Conservation (phyloP, 2,888 invertebrate genomes). For the Dusona sp. region DNA sequence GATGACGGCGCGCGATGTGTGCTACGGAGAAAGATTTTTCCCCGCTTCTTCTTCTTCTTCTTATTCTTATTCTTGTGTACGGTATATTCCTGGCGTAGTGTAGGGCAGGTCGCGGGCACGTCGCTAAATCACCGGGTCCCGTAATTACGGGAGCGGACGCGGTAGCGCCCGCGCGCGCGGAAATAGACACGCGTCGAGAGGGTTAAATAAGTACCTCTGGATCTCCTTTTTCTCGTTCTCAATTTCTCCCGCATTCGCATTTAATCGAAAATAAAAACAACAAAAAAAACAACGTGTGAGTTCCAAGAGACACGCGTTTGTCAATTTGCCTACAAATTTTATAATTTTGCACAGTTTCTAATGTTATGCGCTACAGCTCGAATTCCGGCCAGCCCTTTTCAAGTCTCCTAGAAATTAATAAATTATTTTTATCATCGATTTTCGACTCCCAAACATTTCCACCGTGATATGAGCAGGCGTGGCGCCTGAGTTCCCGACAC, state of each 20-base stretch:
- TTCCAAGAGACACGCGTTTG: background rate
- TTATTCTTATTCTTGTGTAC: constrained; percentile 3
- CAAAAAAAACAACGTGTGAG: background rate
- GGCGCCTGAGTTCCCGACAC: too few species aligned
- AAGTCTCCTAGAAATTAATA: too few species aligned
- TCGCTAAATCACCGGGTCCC: constrained; percentile 70
- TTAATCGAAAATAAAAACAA: background rate
- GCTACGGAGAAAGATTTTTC: constrained; percentile 48
- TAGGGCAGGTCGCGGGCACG: constrained; percentile 68
- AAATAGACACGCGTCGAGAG: constrained; percentile 67
- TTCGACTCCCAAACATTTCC: too few species aligned
- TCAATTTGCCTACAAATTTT: too few species aligned
- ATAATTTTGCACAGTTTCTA: too few species aligned
- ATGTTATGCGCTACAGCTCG: too few species aligned
- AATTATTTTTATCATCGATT: too few species aligned
- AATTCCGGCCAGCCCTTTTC: too few species aligned
- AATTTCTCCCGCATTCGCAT: constrained; percentile 20
- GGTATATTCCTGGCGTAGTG: constrained; percentile 40
- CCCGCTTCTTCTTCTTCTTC: background rate
- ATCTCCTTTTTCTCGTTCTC: constrained; percentile 31
- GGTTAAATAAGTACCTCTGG: constrained; percentile 64
- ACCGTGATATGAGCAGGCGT: too few species aligned
- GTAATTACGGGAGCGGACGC: constrained; percentile 71
- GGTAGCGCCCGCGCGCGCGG: constrained; percentile 64
- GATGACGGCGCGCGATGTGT: background rate